Evolutionary conservation across 2,888 invertebrate species (phyloP).

Genomic region (Aspidiotus rigidus): DNA sequence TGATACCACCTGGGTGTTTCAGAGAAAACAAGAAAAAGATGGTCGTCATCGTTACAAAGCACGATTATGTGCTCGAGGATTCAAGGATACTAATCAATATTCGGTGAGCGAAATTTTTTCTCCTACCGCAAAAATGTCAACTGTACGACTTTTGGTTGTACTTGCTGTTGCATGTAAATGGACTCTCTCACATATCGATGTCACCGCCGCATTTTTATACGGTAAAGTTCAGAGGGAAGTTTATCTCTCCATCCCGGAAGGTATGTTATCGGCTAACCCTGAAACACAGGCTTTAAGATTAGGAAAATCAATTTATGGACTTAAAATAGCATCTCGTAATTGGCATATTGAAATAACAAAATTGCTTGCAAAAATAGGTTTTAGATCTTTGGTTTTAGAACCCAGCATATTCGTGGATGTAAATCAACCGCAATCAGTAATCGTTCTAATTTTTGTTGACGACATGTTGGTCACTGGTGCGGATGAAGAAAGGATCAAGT

Average conservation of each 20-base stretch:
- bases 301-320: background rate
- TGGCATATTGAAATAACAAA: no score
- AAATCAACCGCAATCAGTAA: no score
- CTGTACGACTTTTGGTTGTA: background rate
- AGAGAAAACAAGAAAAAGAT: background rate
- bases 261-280: background rate
- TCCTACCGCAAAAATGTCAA: background rate
- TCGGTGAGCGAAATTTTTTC: background rate
- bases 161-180: background rate
- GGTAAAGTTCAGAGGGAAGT: background rate
- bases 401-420: no score
- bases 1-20: background rate
- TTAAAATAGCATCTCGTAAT: background rate
- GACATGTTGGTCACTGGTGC: no score
- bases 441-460: no score
- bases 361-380: no score
- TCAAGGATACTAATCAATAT: background rate
- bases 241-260: background rate
- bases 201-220: background rate
- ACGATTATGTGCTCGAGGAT: background rate
- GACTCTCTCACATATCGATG: background rate
- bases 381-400: no score
- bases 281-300: background rate
- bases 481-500: no score
- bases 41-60: background rate